Evolutionary conservation across 2,797 vertebrate genomes (phyloP), one percentile per base, ranked within the genome.

Genomic region (Cynopterus sphinx): DNA sequence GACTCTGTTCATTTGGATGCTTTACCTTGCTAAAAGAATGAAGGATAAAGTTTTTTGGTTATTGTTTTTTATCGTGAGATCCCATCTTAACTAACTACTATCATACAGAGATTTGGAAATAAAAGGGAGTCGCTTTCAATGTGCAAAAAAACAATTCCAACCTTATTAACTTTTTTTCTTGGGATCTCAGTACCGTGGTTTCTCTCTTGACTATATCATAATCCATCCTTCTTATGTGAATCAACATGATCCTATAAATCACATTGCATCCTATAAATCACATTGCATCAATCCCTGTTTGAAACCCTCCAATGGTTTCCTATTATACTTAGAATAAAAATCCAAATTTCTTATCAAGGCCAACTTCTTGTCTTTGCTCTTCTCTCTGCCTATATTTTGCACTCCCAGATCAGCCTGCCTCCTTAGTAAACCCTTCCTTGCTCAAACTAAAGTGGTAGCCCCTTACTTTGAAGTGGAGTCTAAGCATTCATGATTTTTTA

Each of bases 101-200:
- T 12, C 39, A 81, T 17, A 95, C 9, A 84, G 31, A 87, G 16
- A 90, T 77, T 51, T 85, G 24, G 55, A 65, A 82, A 24, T 36
- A 96, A 91, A 70, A 78, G 15, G 84, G 24, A 84, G 43, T 9
- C 88, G 36, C 28, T 88, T 84, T 91, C 49, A 93, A 61, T 21
- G 9, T 73, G 24, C 15, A 95, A 78, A 90, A 57, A 65, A 83
- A 2, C 53, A 78, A 39, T 74, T 88, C 12, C 59, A 79, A 93
- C 22, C 17, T 77, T 63, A 82, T 61, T 55, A 22, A 67, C 41
- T 46, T 55, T 53, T 65, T 55, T 31, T 4, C 17, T 46, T 49
- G 4, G 5, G 43, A 67, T 46, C 46, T 83, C 10, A 28, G 31
- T 86, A n/a, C 70, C 28, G 17, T 13, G 17, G 77, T 31, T 87